A percentile compares a stretch with the other conserved stretches of the same genome.
Evolutionary conservation across 2,113 vertebrate species (phyloP).

Genomic region (Xenopus borealis): DNA sequence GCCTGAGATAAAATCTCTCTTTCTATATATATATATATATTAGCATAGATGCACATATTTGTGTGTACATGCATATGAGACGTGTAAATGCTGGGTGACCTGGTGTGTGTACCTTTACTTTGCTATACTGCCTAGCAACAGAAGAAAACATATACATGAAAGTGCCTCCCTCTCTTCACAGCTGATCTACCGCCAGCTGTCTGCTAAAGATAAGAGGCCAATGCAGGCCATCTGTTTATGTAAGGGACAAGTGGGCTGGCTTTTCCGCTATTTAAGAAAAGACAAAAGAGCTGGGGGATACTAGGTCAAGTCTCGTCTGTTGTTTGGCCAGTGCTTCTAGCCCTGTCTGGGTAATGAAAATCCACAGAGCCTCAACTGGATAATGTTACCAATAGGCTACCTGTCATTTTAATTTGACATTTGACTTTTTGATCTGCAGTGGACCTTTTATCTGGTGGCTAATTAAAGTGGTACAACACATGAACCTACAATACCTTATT

Average conservation of each 20-base stretch:
- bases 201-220: conserved; percentile 26
- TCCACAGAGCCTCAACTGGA: neutral
- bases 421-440: no score
- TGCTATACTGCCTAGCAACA: conserved; percentile 32
- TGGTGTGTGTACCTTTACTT: neutral
- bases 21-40: no score
- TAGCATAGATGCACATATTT: no score
- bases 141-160: neutral
- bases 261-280: conserved; percentile 16
- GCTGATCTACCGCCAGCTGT: conserved; percentile 40
- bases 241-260: conserved; percentile 5
- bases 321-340: neutral
- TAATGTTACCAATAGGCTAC: neutral
- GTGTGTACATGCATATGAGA: no score
- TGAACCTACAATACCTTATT: no score
- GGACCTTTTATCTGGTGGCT: no score
- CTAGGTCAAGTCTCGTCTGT: conserved; percentile 9
- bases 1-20: no score
- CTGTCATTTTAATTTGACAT: neutral
- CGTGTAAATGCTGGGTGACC: no score
- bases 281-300: conserved; percentile 24
- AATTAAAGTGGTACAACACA: no score
- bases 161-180: conserved; percentile 7
- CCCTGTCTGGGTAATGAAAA: neutral
- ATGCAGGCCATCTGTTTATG: conserved; percentile 17